Conservation (phyloP, 30 jellyfish, hydroid and myxozoan genomes). For the Chrysaora quinquecirrha region DNA sequence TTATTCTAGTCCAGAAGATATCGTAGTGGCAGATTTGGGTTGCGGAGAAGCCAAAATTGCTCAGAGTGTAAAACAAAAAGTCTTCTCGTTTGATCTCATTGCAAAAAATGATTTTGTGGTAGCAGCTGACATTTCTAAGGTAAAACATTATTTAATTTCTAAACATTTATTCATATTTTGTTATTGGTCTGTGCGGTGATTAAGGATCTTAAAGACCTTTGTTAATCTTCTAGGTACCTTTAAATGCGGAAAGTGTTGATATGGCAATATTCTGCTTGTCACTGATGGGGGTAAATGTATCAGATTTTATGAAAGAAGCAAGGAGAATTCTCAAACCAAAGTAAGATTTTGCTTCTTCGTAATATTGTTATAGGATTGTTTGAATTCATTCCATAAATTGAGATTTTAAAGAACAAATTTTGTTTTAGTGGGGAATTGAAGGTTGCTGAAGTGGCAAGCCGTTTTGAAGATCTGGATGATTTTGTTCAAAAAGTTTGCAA, state of each 20-base stretch:
- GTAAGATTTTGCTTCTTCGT: too few species aligned
- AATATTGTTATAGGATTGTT: too few species aligned
- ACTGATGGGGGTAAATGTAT: slow-evolving; percentile 88
- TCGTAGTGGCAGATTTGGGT: slow-evolving; percentile 91
- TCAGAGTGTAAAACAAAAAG: slow-evolving; percentile 66
- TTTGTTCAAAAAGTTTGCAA: slow-evolving; percentile 47
- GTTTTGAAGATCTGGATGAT: slow-evolving; percentile 57
- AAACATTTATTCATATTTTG: too few species aligned
- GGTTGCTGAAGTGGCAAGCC: slow-evolving; percentile 92
- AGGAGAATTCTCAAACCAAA: slow-evolving; percentile 72
- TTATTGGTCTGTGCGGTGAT: too few species aligned
- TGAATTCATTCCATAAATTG: too few species aligned
- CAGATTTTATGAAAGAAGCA: slow-evolving; percentile 87
- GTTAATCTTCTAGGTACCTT: slow-evolving; percentile 81
- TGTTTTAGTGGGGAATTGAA: slow-evolving; percentile 78
- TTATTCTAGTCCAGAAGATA: slow-evolving; percentile 62
- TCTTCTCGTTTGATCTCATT: slow-evolving; percentile 92
- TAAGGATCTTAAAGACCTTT: too few species aligned
- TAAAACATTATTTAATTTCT: too few species aligned
- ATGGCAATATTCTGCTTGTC: slow-evolving; percentile 89
- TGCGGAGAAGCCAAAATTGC: slow-evolving; percentile 98
- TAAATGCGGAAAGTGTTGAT: slow-evolving; percentile 58
- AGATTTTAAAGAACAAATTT: too few species aligned
- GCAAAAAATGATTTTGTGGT: slow-evolving; percentile 76
- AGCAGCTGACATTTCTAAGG: slow-evolving; percentile 94